phyloP scores from a whole-genome alignment of 2,113 vertebrate species.

The Carassius auratus region DNA sequence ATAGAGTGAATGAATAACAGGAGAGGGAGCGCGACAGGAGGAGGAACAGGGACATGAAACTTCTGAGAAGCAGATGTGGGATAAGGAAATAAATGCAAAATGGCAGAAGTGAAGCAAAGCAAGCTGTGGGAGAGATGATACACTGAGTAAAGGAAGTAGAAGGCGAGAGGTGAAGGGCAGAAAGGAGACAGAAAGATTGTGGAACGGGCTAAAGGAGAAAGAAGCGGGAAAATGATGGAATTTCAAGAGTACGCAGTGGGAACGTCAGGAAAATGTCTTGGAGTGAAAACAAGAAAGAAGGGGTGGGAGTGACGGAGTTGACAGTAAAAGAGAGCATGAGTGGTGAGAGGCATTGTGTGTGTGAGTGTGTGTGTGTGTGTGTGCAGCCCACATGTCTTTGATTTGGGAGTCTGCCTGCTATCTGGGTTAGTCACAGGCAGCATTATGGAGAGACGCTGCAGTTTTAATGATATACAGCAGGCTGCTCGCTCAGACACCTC shows the following conservation, averaged over 20 bases:
- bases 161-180: constrained; percentile 54
- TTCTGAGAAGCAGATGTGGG: constrained; percentile 43
- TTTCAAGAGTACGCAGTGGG: constrained; percentile 25
- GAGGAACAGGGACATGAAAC: background rate
- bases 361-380: constrained; percentile 28
- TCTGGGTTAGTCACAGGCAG: constrained; percentile 62
- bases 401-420: constrained; percentile 63
- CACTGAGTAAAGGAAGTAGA: background rate
- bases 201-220: background rate
- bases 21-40: constrained; percentile 45
- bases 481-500: constrained; percentile 62
- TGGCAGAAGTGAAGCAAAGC: constrained; percentile 14
- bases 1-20: background rate
- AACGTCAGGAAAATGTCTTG: constrained; percentile 21
- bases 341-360: constrained; percentile 21
- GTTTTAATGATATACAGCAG: constrained; percentile 67
- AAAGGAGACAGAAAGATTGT: background rate
- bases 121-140: background rate
- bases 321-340: constrained; percentile 2
- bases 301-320: constrained; percentile 37
- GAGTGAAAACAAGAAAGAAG: constrained; percentile 28
- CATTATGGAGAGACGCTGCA: constrained; percentile 48
- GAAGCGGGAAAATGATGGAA: constrained; percentile 53
- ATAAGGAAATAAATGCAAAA: background rate
- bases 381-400: constrained; percentile 59